A percentile compares a stretch with the other conserved stretches of the same genome.
phyloP scores from a whole-genome alignment of 1,140 invertebrate species.

The Drosophila mayri region DNA sequence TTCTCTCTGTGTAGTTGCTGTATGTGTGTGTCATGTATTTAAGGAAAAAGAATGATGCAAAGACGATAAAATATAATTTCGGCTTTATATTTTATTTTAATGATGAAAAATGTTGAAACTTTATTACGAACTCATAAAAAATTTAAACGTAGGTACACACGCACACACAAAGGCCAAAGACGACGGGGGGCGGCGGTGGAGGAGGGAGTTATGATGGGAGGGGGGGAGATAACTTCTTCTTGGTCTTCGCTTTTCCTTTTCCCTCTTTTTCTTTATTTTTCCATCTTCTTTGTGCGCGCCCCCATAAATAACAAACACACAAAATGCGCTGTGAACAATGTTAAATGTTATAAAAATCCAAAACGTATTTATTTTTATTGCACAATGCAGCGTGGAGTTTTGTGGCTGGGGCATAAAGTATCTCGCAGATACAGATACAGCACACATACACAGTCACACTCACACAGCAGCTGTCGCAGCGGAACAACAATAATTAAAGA shows the following conservation, averaged over 20 bases:
- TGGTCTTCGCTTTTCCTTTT: slow-evolving; percentile 38
- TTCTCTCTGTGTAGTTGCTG: slow-evolving; percentile 20
- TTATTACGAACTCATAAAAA: slow-evolving; percentile 84
- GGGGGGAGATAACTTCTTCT: slow-evolving; percentile 33
- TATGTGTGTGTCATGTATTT: slow-evolving; percentile 73
- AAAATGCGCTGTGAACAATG: slow-evolving; percentile 69
- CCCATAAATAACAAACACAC: slow-evolving; percentile 70
- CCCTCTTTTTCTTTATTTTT: slow-evolving; percentile 15
- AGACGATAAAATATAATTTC: slow-evolving; percentile 85
- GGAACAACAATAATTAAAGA: slow-evolving; percentile 48
- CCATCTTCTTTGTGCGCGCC: slow-evolving; percentile 29
- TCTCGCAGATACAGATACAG: slow-evolving; percentile 61
- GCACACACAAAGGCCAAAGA: slow-evolving; percentile 28
- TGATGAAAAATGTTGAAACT: slow-evolving; percentile 85
- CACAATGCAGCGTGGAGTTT: slow-evolving; percentile 58
- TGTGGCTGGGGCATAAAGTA: slow-evolving; percentile 61
- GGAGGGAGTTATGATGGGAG: background rate
- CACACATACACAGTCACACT: slow-evolving; percentile 1
- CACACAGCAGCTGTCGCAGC: slow-evolving; percentile 22
- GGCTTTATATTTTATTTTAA: slow-evolving; percentile 85
- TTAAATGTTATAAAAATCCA: slow-evolving; percentile 76
- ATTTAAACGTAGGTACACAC: slow-evolving; percentile 81
- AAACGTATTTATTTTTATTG: slow-evolving; percentile 80
- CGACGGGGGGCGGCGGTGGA: background rate
- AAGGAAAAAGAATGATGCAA: slow-evolving; percentile 82